phyloP scores from a whole-genome alignment of 2,888 invertebrate species.

The Cynaeus angustus region DNA sequence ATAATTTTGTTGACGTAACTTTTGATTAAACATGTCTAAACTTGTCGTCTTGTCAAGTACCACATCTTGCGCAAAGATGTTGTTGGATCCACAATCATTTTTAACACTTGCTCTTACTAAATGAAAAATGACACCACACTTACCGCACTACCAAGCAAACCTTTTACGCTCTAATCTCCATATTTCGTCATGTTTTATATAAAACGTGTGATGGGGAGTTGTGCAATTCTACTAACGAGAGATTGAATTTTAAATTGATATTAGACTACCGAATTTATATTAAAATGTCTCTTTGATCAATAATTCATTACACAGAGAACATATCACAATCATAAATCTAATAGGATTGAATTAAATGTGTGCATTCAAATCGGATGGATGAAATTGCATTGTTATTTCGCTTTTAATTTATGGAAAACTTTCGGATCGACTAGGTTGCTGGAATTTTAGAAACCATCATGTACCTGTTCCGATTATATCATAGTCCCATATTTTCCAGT shows the following conservation, averaged over 20 bases:
- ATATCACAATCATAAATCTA: constrained; percentile 42
- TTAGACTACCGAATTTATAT: constrained; percentile 31
- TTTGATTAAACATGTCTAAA: constrained; percentile 17
- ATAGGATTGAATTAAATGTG: constrained; percentile 41
- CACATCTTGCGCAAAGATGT: constrained; percentile 41
- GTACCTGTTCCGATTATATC: constrained; percentile 6
- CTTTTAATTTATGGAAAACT: constrained; percentile 43
- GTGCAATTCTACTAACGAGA: constrained; percentile 24
- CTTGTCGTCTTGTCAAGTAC: constrained; percentile 34
- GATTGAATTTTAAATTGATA: constrained; percentile 40
- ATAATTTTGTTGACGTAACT: constrained; percentile 10
- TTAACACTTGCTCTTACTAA: constrained; percentile 28
- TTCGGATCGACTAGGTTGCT: constrained; percentile 10
- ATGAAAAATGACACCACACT: constrained; percentile 39
- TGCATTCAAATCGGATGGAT: constrained; percentile 35
- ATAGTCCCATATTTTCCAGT: neutral
- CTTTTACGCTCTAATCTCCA: constrained; percentile 34
- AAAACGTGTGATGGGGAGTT: constrained; percentile 29
- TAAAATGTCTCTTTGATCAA: constrained; percentile 37
- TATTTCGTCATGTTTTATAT: constrained; percentile 37
- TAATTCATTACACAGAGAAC: constrained; percentile 35
- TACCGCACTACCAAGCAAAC: constrained; percentile 28
- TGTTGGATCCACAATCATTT: constrained; percentile 25
- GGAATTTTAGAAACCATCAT: constrained; percentile 31
- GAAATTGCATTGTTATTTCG: constrained; percentile 37